Evolutionary conservation across 2,797 vertebrate genomes (phyloP), one percentile per base, ranked within the genome.

Genomic region (Cuculus canorus): DNA sequence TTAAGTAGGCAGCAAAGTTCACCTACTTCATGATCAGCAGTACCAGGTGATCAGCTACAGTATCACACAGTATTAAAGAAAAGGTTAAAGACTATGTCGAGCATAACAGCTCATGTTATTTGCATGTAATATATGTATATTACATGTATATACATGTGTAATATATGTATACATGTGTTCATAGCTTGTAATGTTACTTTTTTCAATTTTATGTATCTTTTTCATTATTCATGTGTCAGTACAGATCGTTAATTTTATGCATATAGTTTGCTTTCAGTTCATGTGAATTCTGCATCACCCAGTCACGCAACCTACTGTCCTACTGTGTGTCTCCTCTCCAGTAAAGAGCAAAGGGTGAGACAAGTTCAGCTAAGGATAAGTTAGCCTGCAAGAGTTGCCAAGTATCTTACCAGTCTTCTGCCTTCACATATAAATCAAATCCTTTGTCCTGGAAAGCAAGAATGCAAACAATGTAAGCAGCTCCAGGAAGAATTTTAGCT

Each of bases 351-450:
- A 39, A 52, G 22, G 32, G 17, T 39, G 17, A 91, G 61, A 52
- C 2, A 5, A 82, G 17, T 43, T 88, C 59, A 95, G 18, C 23
- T 63, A 75, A 95, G 63, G 52, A 70, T 3, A 4, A 66, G 50
- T 88, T 76, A 92, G 30, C 22, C 27, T 71, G 37, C 27, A 9
- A 76, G 54, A 77, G 14, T 2, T 2, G 50, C 32, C 80, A 56
- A 82, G 61, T 82, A 91, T 96, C 92, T 97, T 98, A 99, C 98
- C 98, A 97, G 86, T 98, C 97, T 78, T 97, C 92, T 45, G 97
- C 93, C 86, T 98, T 98, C 15, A 97, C 79, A 28, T 97, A 88
- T 60, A 99, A 92, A 92, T 98, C 95, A 69, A 96, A 98, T 63
- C 91, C 80, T 79, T 97, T 96, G 28, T 90, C 96, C 99, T 99